Evolutionary conservation across 1,140 invertebrate species (phyloP).

Genomic region (Hyles euphorbiae): DNA sequence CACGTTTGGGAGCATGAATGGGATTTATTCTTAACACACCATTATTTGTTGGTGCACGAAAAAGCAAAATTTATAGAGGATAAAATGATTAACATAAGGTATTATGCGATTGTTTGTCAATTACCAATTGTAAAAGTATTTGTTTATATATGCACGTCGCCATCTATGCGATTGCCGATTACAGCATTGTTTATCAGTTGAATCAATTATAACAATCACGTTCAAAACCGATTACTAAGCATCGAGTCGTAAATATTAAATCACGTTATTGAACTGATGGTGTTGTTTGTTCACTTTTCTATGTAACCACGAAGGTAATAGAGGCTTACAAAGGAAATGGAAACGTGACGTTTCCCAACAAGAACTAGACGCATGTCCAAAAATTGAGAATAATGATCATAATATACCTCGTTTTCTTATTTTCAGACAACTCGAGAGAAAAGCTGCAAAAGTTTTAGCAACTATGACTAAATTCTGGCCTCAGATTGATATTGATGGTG

Average conservation of each 20-base stretch:
- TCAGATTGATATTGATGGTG: slow-evolving; percentile 88
- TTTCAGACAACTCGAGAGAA: slow-evolving; percentile 64
- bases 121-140: not conserved
- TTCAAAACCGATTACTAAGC: not conserved
- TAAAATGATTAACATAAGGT: slow-evolving; percentile 56
- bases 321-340: too few relatives aligned
- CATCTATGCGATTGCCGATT: slow-evolving; percentile 15
- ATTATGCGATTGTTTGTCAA: slow-evolving; percentile 11
- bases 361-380: too few relatives aligned
- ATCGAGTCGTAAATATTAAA: too few relatives aligned
- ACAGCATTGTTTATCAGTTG: slow-evolving; percentile 24
- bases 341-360: too few relatives aligned
- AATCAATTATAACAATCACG: slow-evolving; percentile 11
- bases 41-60: slow-evolving; percentile 83
- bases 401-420: not conserved
- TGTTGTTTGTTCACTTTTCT: too few relatives aligned
- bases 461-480: slow-evolving; percentile 82
- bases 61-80: slow-evolving; percentile 73
- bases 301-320: too few relatives aligned
- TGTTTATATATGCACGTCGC: slow-evolving; percentile 10
- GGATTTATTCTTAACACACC: slow-evolving; percentile 89
- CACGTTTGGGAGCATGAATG: slow-evolving; percentile 88
- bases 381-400: too few relatives aligned
- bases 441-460: slow-evolving; percentile 58
- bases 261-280: too few relatives aligned